Percentiles rank a stretch among this genome's conserved stretches.
Evolutionary conservation across 2,797 vertebrate genomes (phyloP).

Genomic region (Serranus cabrilla): DNA sequence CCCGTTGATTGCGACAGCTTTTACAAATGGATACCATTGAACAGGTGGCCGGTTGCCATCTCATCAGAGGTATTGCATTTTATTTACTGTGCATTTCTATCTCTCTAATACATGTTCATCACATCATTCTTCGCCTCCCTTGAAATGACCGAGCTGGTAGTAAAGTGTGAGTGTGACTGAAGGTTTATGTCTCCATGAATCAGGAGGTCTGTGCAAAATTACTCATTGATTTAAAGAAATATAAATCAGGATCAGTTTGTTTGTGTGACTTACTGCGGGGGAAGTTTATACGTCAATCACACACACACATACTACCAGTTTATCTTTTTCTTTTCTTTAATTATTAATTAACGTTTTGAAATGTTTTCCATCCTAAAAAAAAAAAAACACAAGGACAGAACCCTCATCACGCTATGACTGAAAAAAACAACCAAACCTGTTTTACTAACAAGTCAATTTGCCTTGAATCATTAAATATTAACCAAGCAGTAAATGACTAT

Average conservation of each 20-base stretch:
- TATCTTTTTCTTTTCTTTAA: slow-evolving; percentile 8
- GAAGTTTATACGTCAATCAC: slow-evolving; percentile 6
- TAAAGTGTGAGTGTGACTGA: slow-evolving; percentile 55
- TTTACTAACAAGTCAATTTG: slow-evolving; percentile 25
- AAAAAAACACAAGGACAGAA: slow-evolving; percentile 6
- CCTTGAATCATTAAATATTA: slow-evolving; percentile 11
- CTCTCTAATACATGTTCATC: slow-evolving; percentile 66
- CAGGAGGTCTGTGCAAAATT: not conserved
- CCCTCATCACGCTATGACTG: not conserved
- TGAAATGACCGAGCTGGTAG: slow-evolving; percentile 67
- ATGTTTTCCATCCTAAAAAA: slow-evolving; percentile 2
- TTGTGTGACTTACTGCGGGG: slow-evolving; percentile 3
- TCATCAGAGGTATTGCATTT: slow-evolving; percentile 97
- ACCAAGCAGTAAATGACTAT: not conserved
- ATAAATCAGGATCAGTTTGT: not conserved
- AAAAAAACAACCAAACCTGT: slow-evolving; percentile 6
- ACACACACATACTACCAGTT: slow-evolving; percentile 43
- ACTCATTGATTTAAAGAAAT: not conserved
- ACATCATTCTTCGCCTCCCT: slow-evolving; percentile 60
- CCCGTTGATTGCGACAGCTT: slow-evolving; percentile 99
- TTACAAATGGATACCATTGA: slow-evolving; percentile 99
- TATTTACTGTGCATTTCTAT: slow-evolving; percentile 87
- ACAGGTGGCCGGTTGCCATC: slow-evolving; percentile 95
- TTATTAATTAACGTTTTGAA: slow-evolving; percentile 35
- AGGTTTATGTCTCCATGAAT: slow-evolving; percentile 23